Percentiles rank a stretch among this genome's conserved stretches.
Evolutionary conservation across 2,888 invertebrate genomes (phyloP).

Genomic region (Macrosoma leucophasiata): DNA sequence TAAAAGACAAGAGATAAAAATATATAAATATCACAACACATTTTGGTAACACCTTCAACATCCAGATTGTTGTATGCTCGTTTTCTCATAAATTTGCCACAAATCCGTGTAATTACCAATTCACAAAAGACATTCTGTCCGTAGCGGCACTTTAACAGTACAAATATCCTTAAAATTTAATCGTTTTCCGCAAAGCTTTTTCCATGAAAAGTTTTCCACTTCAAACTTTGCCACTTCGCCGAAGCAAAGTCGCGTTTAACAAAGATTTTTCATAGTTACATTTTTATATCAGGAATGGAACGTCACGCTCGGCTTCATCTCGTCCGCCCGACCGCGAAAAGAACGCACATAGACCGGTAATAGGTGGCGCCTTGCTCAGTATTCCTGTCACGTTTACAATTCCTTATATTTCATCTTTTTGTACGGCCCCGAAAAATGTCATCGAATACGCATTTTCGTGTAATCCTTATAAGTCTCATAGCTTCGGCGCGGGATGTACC

Average conservation of each 20-base stretch:
- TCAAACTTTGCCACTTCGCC: conserved; percentile 72
- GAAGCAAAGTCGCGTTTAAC: conserved; percentile 71
- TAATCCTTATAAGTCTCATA: conserved; percentile 73
- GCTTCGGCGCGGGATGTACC: conserved; percentile 49
- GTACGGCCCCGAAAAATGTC: conserved; percentile 72
- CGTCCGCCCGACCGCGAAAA: conserved; percentile 67
- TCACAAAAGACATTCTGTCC: conserved; percentile 40
- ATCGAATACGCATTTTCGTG: conserved; percentile 75
- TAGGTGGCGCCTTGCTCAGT: conserved; percentile 63
- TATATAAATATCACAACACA: too few species aligned
- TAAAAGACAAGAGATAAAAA: too few species aligned
- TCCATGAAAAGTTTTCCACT: conserved; percentile 74
- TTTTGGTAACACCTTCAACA: too few species aligned
- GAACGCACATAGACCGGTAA: conserved; percentile 67
- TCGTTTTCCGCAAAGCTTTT: conserved; percentile 70
- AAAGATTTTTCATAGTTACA: conserved; percentile 74
- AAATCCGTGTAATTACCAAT: conserved; percentile 22
- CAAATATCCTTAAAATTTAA: conserved; percentile 71
- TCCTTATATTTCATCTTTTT: conserved; percentile 76
- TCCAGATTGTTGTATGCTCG: too few species aligned
- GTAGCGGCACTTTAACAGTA: conserved; percentile 51
- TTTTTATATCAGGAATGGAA: conserved; percentile 73
- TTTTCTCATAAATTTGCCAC: too few species aligned
- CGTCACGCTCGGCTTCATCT: conserved; percentile 70
- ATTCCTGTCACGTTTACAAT: conserved; percentile 73